Conservation (phyloP, 2,888 invertebrate genomes). For the Agapetus fuscipes region DNA sequence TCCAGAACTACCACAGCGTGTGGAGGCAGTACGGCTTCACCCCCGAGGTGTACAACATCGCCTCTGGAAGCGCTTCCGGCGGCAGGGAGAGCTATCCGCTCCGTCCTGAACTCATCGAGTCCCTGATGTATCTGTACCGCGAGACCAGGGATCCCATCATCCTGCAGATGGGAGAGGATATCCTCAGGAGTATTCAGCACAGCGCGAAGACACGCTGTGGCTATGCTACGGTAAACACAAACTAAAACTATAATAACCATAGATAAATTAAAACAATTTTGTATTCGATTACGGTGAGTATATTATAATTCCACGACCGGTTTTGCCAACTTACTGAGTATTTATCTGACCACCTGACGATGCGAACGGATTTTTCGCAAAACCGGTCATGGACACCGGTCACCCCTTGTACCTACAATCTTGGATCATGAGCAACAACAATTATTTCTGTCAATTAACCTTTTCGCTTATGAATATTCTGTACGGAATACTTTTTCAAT, state of each 20-base stretch:
- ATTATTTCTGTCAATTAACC: too few species aligned
- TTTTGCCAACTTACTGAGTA: too few species aligned
- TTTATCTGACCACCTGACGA: too few species aligned
- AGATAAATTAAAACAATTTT: slow-evolving; percentile 1
- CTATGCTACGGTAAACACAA: slow-evolving; percentile 92
- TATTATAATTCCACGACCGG: too few species aligned
- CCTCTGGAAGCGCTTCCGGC: slow-evolving; percentile 72
- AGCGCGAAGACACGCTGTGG: slow-evolving; percentile 91
- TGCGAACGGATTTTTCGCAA: too few species aligned
- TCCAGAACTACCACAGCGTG: slow-evolving; percentile 93
- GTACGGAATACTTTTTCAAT: too few species aligned
- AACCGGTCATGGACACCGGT: too few species aligned
- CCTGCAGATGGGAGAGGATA: slow-evolving; percentile 88
- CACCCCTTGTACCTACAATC: too few species aligned
- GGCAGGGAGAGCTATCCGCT: slow-evolving; percentile 87
- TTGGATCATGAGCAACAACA: too few species aligned
- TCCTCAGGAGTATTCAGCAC: slow-evolving; percentile 86
- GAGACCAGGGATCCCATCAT: slow-evolving; percentile 90
- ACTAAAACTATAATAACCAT: slow-evolving; percentile 16
- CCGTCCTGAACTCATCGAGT: slow-evolving; percentile 92
- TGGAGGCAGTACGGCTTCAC: slow-evolving; percentile 97
- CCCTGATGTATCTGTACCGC: slow-evolving; percentile 91
- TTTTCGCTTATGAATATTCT: too few species aligned
- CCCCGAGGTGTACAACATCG: slow-evolving; percentile 96
- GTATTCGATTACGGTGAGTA: too few species aligned